Evolutionary conservation across 2,113 vertebrate species (phyloP).

Genomic region (Labeo rohita): DNA sequence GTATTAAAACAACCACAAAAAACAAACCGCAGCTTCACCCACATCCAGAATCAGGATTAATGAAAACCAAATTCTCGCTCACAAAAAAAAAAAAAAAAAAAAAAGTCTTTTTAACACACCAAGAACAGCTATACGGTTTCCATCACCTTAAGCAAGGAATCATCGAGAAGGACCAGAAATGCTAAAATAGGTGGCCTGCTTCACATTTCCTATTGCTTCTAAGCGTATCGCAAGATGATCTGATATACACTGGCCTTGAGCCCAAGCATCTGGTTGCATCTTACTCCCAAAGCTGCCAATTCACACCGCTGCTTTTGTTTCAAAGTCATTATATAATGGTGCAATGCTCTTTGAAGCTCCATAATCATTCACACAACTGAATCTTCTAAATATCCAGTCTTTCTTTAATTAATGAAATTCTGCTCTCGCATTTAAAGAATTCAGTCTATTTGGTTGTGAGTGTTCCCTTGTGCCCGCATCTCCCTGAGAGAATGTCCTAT

Average conservation of each 20-base stretch:
- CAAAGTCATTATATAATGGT: constrained; percentile 16
- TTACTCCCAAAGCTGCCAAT: constrained; percentile 22
- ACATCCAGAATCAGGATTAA: constrained; percentile 24
- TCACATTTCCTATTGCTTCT: constrained; percentile 16
- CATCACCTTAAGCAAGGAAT: neutral
- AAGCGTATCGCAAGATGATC: constrained; percentile 16
- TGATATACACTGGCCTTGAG: neutral
- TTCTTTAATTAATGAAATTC: neutral
- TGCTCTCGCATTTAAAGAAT: neutral
- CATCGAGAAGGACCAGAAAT: neutral
- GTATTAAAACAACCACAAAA: constrained; percentile 40
- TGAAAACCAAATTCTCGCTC: constrained; percentile 42
- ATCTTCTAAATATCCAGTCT: neutral
- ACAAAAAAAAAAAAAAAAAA: neutral
- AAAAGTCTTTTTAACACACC: neutral
- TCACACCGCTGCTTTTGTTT: neutral
- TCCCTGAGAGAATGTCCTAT: neutral
- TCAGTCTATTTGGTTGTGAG: neutral
- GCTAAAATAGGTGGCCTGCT: constrained; percentile 16
- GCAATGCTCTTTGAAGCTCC: neutral
- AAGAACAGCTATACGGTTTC: neutral
- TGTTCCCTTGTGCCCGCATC: neutral
- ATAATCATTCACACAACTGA: neutral
- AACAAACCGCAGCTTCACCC: constrained; percentile 3
- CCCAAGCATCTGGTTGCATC: constrained; percentile 21